These are phyloP conservation scores for Monochamus saltuarius DNA, from an alignment of 1,140 invertebrate species.

Conservation along the genomic window DNA sequence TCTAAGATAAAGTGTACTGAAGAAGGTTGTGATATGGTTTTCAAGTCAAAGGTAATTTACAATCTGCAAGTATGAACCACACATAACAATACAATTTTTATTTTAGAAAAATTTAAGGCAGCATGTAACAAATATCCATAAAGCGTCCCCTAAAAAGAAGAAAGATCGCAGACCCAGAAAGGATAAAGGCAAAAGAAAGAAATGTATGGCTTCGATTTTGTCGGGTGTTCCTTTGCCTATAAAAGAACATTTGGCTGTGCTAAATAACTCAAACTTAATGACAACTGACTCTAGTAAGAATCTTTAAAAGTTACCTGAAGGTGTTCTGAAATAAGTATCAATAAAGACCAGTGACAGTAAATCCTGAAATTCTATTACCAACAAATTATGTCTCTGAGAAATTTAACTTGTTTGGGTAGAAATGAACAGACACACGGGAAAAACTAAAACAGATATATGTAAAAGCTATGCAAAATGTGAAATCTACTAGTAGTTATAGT, in stretches of 20 bases:
- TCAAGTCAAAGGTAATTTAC: constrained; percentile 20
- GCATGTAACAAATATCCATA: constrained; percentile 16
- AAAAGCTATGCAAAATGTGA: no score
- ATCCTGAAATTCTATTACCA: no score
- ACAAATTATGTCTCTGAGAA: no score
- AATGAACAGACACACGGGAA: no score
- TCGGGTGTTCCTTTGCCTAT: constrained; percentile 4
- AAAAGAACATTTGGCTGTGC: background rate
- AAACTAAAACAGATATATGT: no score
- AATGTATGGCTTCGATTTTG: constrained; percentile 22
- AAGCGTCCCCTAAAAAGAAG: constrained; percentile 10
- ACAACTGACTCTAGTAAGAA: no score
- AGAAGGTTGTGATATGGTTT: constrained; percentile 21
- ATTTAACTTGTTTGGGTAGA: no score
- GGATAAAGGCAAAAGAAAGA: constrained; percentile 32
- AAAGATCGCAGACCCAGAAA: constrained; percentile 14
- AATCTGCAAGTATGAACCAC: background rate
- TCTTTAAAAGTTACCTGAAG: no score
- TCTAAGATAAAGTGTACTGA: background rate
- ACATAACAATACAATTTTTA: background rate
- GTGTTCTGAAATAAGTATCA: no score
- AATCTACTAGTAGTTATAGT: no score
- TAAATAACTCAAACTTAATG: no score
- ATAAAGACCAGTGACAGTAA: no score
- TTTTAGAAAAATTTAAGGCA: constrained; percentile 26